phyloP scores from a whole-genome alignment of 2,797 vertebrate genomes.

The Semotilus atromaculatus region DNA sequence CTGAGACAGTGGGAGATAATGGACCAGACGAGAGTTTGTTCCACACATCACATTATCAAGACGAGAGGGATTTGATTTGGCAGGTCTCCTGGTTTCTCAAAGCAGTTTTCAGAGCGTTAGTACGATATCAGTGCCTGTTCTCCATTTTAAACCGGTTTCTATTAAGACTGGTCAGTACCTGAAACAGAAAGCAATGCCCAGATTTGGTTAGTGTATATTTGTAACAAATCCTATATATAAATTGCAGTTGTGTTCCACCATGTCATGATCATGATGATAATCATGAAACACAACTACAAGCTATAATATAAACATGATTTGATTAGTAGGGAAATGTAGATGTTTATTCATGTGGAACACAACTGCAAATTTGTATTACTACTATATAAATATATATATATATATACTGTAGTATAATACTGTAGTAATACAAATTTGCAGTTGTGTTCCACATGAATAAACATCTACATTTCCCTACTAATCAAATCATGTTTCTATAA shows the following conservation, averaged over 20 bases:
- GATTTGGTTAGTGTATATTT: conserved; percentile 19
- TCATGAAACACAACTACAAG: not conserved
- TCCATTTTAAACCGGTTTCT: conserved; percentile 46
- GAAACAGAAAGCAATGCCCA: conserved; percentile 57
- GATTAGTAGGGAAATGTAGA: not conserved
- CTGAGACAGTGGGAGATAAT: conserved; percentile 34
- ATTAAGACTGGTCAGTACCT: conserved; percentile 71
- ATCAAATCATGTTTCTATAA: not conserved
- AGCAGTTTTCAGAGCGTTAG: conserved; percentile 28
- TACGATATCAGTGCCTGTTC: conserved; percentile 13
- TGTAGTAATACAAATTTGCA: too few species aligned
- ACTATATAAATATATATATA: too few species aligned
- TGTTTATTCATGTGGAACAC: not conserved
- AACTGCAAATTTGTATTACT: too few species aligned
- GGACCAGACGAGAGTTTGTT: conserved; percentile 60
- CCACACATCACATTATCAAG: conserved; percentile 57
- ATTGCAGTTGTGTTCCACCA: not conserved
- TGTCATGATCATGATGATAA: too few species aligned
- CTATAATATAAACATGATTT: not conserved
- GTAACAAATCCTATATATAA: not conserved
- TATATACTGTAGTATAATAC: too few species aligned
- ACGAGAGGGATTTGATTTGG: conserved; percentile 56
- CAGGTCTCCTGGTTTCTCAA: conserved; percentile 44
- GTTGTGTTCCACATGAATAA: not conserved
- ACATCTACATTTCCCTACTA: not conserved